These are phyloP conservation scores for Actenoides lindsayi DNA, from an alignment of 2,113 vertebrate genomes.

Conservation along the genomic window DNA sequence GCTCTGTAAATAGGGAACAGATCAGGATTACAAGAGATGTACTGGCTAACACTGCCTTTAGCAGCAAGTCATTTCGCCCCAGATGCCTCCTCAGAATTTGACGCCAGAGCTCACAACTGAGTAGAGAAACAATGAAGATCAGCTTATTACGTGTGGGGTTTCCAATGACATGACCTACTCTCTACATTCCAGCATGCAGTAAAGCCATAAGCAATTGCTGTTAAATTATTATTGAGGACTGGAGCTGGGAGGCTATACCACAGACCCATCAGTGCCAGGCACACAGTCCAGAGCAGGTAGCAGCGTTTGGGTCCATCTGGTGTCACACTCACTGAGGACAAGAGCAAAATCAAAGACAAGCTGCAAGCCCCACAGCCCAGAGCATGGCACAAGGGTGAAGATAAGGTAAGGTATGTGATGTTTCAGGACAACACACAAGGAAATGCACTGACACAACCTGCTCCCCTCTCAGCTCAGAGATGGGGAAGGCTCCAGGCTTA, in stretches of 20 bases:
- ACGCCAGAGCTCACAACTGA: not conserved
- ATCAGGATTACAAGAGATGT: not conserved
- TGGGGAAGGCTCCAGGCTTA: not conserved
- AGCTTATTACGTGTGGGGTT: not conserved
- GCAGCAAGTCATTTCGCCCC: not conserved
- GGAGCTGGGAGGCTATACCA: not conserved
- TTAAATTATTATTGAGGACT: too few relatives aligned
- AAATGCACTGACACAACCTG: not conserved
- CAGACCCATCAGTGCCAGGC: not conserved
- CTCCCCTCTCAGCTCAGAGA: not conserved
- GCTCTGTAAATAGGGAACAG: not conserved
- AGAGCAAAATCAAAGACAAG: not conserved
- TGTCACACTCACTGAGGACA: not conserved
- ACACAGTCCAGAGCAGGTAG: not conserved
- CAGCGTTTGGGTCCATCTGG: not conserved
- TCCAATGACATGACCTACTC: not conserved
- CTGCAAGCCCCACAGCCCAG: not conserved
- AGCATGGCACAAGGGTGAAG: not conserved
- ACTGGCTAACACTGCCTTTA: not conserved
- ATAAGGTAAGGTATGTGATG: not conserved
- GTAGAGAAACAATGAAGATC: not conserved
- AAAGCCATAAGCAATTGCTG: not conserved
- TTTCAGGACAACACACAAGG: not conserved
- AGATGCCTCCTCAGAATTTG: not conserved
- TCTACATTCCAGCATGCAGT: not conserved